phyloP scores from a whole-genome alignment of 2,888 invertebrate species.

The Calameuta idolon region DNA sequence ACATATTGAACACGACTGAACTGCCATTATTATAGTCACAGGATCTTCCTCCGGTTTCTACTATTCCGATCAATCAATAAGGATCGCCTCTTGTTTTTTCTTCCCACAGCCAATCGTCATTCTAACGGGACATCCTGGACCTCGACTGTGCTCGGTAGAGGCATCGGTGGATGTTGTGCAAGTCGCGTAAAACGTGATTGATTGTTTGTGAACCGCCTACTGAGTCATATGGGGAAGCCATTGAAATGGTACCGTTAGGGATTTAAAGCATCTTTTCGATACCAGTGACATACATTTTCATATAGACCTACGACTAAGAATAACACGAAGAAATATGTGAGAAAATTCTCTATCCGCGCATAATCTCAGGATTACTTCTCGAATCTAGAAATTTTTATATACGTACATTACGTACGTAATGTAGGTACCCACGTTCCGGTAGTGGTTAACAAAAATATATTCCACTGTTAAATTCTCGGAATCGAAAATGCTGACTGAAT shows the following conservation, averaged over 20 bases:
- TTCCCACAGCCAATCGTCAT: not conserved
- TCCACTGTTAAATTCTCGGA: not conserved
- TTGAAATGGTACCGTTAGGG: not conserved
- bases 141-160: not conserved
- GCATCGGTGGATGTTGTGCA: not conserved
- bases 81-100: not conserved
- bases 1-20: not conserved
- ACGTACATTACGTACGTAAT: not conserved
- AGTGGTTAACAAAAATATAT: not conserved
- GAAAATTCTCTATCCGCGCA: not conserved
- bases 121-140: conserved; percentile 2
- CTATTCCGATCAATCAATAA: not conserved
- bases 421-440: not conserved
- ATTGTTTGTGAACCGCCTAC: conserved; percentile 4
- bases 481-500: not conserved
- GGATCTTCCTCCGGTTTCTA: not conserved
- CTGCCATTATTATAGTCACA: not conserved
- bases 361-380: not conserved
- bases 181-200: conserved; percentile 5
- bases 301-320: not conserved
- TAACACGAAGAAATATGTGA: not conserved
- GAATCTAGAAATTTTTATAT: not conserved
- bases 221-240: not conserved
- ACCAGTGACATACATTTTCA: not conserved
- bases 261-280: not conserved